Conservation (phyloP, 1,140 invertebrate species). For the Oedothorax gibbosus region DNA sequence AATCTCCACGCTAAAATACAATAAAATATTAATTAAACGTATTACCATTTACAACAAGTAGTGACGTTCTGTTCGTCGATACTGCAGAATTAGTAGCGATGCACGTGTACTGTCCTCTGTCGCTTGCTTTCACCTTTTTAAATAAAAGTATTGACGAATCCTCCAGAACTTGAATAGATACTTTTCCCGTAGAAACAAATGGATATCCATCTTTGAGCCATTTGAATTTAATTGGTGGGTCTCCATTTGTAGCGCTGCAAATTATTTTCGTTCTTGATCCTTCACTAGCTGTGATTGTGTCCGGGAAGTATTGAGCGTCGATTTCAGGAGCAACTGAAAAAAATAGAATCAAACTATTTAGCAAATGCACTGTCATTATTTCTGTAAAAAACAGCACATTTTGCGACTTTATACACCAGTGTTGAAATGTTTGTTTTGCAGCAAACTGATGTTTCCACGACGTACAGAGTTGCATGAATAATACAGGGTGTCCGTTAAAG, state of each 20-base stretch:
- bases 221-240: constrained; percentile 61
- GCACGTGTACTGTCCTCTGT: constrained; percentile 61
- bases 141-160: constrained; percentile 61
- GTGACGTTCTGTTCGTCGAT: constrained; percentile 57
- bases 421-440: background rate
- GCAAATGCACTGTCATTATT: too few species aligned
- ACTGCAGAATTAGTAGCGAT: constrained; percentile 60
- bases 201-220: constrained; percentile 56
- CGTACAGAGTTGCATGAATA: too few species aligned
- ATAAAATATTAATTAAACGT: too few species aligned
- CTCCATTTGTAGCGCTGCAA: constrained; percentile 59
- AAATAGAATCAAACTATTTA: background rate
- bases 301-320: constrained; percentile 61
- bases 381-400: too few species aligned
- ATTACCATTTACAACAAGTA: constrained; percentile 62
- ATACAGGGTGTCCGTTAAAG: too few species aligned
- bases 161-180: constrained; percentile 52
- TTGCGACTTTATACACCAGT: background rate
- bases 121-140: constrained; percentile 41
- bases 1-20: too few species aligned
- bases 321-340: constrained; percentile 62
- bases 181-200: constrained; percentile 27
- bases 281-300: constrained; percentile 73
- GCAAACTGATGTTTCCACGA: too few species aligned
- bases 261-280: constrained; percentile 76